A percentile compares a stretch with the other conserved stretches of the same genome.
These are phyloP conservation scores for Zelleria hepariella DNA, from an alignment of 2,888 invertebrate genomes.

Conservation along the genomic window DNA sequence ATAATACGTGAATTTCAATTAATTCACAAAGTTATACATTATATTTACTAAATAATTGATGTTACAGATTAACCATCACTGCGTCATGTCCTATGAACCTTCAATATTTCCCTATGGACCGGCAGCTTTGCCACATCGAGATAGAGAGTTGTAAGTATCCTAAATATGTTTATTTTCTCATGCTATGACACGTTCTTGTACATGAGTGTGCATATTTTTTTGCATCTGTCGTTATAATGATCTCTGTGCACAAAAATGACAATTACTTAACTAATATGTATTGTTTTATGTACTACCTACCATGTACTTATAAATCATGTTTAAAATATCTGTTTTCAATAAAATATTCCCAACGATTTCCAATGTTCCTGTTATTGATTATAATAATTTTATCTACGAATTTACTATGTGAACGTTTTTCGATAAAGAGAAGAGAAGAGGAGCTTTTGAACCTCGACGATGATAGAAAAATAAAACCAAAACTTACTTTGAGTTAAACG, in stretches of 20 bases:
- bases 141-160: conserved; percentile 96
- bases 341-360: no score
- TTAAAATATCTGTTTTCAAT: no score
- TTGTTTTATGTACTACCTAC: background rate
- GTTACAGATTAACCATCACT: conserved; percentile 90
- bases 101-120: conserved; percentile 97
- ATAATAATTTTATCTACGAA: background rate
- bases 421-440: background rate
- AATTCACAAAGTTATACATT: background rate
- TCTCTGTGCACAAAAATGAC: no score
- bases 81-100: conserved; percentile 97
- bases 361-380: background rate
- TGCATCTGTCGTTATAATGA: no score
- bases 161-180: background rate
- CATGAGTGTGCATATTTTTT: no score
- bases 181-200: background rate
- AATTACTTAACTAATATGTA: background rate
- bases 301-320: background rate
- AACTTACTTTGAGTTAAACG: conserved; percentile 11
- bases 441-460: conserved; percentile 17
- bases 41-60: background rate
- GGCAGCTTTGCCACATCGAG: conserved; percentile 94
- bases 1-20: background rate
- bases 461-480: conserved; percentile 49
- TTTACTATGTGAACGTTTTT: background rate